Evolutionary conservation across 1,140 invertebrate genomes (phyloP).

Genomic region (Drosophila athabasca): DNA sequence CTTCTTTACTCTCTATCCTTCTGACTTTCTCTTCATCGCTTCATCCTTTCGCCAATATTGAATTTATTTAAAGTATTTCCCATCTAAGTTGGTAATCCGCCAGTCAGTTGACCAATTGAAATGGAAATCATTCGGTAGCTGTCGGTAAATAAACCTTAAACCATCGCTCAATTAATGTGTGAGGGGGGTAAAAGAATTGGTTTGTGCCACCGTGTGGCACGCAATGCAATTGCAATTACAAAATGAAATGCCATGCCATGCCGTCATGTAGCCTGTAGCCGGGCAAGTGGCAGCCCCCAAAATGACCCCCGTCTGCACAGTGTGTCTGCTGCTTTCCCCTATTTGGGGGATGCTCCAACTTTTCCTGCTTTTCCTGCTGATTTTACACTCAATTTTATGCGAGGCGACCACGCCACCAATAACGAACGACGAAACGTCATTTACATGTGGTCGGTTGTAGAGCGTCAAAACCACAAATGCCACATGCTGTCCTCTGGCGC

Average conservation of each 20-base stretch:
- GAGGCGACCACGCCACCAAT: constrained; percentile 74
- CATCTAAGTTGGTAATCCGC: not conserved
- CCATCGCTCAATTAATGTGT: constrained; percentile 62
- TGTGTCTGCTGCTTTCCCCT: no score
- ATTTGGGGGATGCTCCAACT: not conserved
- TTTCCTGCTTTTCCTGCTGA: constrained; percentile 25
- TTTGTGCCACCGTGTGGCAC: constrained; percentile 55
- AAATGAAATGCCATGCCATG: constrained; percentile 63
- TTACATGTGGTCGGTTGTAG: constrained; percentile 80
- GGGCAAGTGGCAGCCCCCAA: constrained; percentile 36
- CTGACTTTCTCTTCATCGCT: no score
- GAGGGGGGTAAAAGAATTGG: constrained; percentile 5
- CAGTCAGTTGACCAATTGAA: not conserved
- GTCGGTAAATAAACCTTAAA: constrained; percentile 28
- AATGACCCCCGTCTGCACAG: not conserved
- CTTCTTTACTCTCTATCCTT: no score
- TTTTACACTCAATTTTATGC: constrained; percentile 76
- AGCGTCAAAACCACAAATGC: constrained; percentile 82
- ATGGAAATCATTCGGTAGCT: constrained; percentile 25
- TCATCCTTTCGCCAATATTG: not conserved
- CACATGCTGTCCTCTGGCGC: constrained; percentile 64
- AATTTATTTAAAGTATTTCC: not conserved
- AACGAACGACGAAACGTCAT: constrained; percentile 81
- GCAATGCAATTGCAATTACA: constrained; percentile 73
- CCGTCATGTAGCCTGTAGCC: constrained; percentile 32